phyloP scores from a whole-genome alignment of 2,113 vertebrate genomes.

The Myiagra hebetior region DNA sequence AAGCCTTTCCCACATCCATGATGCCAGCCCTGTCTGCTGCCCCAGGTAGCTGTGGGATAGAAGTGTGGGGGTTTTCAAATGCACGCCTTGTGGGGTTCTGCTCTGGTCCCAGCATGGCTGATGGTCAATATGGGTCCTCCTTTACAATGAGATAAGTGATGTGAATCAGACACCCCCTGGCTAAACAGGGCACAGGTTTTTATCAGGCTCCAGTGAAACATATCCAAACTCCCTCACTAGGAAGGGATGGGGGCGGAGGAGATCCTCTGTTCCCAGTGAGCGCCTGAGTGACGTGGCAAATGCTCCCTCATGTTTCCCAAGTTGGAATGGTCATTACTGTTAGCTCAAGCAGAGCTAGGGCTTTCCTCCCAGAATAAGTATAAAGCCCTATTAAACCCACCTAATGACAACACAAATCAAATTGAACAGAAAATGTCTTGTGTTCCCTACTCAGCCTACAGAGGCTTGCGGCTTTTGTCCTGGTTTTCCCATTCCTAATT shows the following conservation, averaged over 20 bases:
- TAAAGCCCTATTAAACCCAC: slow-evolving; percentile 1
- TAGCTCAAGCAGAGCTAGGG: background rate
- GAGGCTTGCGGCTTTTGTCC: background rate
- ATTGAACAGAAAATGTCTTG: background rate
- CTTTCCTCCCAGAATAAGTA: background rate
- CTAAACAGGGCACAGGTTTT: background rate
- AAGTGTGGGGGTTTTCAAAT: fast-evolving
- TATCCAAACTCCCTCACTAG: background rate
- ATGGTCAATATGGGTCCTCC: fast-evolving
- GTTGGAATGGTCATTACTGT: background rate
- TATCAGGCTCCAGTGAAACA: fast-evolving
- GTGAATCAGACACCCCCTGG: fast-evolving
- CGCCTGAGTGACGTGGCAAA: background rate
- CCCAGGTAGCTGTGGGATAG: background rate
- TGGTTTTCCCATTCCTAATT: slow-evolving; percentile 34
- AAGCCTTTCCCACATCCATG: background rate
- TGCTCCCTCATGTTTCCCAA: background rate
- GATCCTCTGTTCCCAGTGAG: background rate
- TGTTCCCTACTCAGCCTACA: background rate
- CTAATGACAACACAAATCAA: slow-evolving; percentile 39
- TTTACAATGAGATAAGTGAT: background rate
- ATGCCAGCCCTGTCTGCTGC: background rate
- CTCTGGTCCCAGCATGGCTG: background rate
- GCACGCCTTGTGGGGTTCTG: background rate
- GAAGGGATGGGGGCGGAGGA: background rate